These are phyloP conservation scores for Nephrotoma appendiculata DNA, from an alignment of 2,888 invertebrate genomes.

Conservation along the genomic window DNA sequence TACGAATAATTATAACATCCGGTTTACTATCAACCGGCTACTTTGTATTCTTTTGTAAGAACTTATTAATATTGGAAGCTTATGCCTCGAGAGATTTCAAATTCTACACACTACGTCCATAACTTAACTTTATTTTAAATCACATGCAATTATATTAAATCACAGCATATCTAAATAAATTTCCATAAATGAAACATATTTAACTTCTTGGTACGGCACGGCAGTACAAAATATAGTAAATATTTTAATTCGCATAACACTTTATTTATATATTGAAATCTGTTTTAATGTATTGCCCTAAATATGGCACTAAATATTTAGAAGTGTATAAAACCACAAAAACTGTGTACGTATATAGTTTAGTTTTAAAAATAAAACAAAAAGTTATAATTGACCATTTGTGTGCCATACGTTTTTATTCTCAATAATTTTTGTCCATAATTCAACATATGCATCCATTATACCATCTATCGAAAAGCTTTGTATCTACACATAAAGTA, in stretches of 20 bases:
- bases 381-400: not conserved
- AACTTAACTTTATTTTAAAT: not conserved
- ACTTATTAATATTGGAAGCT: too few relatives aligned
- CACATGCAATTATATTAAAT: not conserved
- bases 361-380: not conserved
- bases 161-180: not conserved
- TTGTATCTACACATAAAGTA: not conserved
- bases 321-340: not conserved
- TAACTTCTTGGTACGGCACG: not conserved
- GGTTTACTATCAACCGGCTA: too few relatives aligned
- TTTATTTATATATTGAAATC: not conserved
- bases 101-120: too few relatives aligned
- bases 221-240: not conserved
- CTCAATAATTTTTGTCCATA: not conserved
- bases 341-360: not conserved
- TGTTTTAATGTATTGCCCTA: not conserved
- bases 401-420: not conserved
- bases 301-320: not conserved
- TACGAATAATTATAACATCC: too few relatives aligned
- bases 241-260: not conserved
- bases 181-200: not conserved
- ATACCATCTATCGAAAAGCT: not conserved
- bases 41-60: too few relatives aligned
- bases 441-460: not conserved
- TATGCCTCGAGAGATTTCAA: too few relatives aligned